Conservation (phyloP, 2,113 vertebrate genomes). For the Paramisgurnus dabryanus region DNA sequence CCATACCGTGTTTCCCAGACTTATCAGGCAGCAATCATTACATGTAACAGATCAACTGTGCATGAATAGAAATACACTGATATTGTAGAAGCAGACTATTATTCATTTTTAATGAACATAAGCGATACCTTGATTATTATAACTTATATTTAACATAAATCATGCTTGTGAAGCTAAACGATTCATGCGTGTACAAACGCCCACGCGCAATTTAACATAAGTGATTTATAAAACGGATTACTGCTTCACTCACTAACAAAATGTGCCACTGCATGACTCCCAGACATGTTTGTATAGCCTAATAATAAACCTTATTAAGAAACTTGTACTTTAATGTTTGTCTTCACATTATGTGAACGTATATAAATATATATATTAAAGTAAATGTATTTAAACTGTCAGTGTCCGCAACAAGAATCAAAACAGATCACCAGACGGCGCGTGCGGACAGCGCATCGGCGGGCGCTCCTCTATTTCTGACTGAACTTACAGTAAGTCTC, state of each 20-base stretch:
- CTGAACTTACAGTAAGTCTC: not conserved
- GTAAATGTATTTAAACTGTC: not conserved
- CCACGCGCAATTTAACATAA: slow-evolving; percentile 2
- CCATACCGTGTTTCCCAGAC: not conserved
- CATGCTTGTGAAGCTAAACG: not conserved
- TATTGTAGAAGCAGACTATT: not conserved
- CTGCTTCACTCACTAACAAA: not conserved
- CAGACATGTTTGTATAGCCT: not conserved
- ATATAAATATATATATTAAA: too few relatives aligned
- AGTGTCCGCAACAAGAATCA: not conserved
- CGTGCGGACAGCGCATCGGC: not conserved
- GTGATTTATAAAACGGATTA: not conserved
- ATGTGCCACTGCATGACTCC: not conserved
- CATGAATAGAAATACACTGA: not conserved
- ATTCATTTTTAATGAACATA: not conserved
- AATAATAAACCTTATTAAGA: not conserved
- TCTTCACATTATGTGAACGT: not conserved
- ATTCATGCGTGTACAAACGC: not conserved
- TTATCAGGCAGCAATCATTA: not conserved
- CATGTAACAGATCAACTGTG: not conserved
- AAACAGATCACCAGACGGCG: not conserved
- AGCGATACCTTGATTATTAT: slow-evolving; percentile 1
- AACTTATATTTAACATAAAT: not conserved
- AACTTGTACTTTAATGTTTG: not conserved
- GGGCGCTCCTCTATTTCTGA: not conserved